Conservation (phyloP, 2,797 vertebrate genomes). For the Acanthopagrus latus region DNA sequence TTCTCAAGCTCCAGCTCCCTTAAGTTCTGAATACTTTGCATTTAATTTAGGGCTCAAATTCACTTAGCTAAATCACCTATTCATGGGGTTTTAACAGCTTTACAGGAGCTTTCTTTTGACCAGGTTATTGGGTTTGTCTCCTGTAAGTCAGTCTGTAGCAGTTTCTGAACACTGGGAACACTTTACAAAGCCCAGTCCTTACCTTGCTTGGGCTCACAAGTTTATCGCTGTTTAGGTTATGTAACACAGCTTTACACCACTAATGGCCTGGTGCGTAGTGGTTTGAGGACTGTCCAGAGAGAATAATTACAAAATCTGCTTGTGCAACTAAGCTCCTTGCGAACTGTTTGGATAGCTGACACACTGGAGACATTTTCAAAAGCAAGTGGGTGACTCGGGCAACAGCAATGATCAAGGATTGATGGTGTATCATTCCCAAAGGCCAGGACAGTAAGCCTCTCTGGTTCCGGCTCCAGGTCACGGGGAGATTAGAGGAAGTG, state of each 20-base stretch:
- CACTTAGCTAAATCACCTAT: slow-evolving; percentile 52
- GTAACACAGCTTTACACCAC: slow-evolving; percentile 56
- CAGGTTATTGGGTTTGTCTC: slow-evolving; percentile 49
- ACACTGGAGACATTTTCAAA: slow-evolving; percentile 45
- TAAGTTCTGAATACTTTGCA: slow-evolving; percentile 47
- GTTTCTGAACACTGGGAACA: slow-evolving; percentile 40
- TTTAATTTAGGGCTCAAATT: slow-evolving; percentile 62
- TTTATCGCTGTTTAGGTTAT: slow-evolving; percentile 61
- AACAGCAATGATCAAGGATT: slow-evolving; percentile 19
- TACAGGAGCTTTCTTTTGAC: slow-evolving; percentile 37
- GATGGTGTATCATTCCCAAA: slow-evolving; percentile 16
- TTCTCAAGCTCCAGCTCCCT: slow-evolving; percentile 26
- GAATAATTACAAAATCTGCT: slow-evolving; percentile 48
- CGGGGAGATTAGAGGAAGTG: slow-evolving; percentile 73
- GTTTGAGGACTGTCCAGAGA: slow-evolving; percentile 35
- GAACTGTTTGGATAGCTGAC: slow-evolving; percentile 54
- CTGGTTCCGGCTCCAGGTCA: slow-evolving; percentile 56
- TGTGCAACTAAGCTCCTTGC: slow-evolving; percentile 40
- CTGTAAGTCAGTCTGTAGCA: slow-evolving; percentile 22
- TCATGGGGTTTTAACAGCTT: slow-evolving; percentile 57
- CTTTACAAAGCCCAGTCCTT: slow-evolving; percentile 42
- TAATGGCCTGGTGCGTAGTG: slow-evolving; percentile 29
- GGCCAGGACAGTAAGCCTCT: slow-evolving; percentile 28
- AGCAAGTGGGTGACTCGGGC: slow-evolving; percentile 13
- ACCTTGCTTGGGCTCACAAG: slow-evolving; percentile 37